A percentile compares a stretch with the other conserved stretches of the same genome.
Conservation (phyloP, 2,797 vertebrate genomes). For the Diceros bicornis region DNA sequence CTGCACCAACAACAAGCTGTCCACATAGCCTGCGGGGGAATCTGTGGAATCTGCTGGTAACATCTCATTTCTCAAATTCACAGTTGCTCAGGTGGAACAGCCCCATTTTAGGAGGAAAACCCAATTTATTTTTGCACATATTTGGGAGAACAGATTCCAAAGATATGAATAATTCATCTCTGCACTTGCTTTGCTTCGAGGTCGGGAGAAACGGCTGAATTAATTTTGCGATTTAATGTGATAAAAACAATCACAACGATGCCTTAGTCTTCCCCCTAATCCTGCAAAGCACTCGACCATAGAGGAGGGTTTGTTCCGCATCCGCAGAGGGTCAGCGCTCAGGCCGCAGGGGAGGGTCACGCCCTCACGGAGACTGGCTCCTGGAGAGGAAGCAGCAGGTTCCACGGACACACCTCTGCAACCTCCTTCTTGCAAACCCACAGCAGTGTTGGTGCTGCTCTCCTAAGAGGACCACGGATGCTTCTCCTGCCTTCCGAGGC, state of each 20-base stretch:
- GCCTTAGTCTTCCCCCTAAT: not conserved
- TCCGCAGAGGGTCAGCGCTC: not conserved
- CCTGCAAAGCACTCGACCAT: accelerated
- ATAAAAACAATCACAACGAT: not conserved
- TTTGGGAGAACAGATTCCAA: slow-evolving; percentile 59
- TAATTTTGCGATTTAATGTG: slow-evolving; percentile 48
- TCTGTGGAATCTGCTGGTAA: not conserved
- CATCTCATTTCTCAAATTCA: not conserved
- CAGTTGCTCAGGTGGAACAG: not conserved
- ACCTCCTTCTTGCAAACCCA: not conserved
- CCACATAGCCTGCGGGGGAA: not conserved
- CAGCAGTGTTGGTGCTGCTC: accelerated
- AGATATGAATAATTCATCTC: slow-evolving; percentile 60
- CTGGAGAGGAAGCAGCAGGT: not conserved
- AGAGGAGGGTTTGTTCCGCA: not conserved
- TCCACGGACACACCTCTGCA: accelerated
- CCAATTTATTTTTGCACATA: not conserved
- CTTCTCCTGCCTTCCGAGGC: not conserved
- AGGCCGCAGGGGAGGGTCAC: not conserved
- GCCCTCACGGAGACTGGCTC: not conserved
- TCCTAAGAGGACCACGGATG: not conserved
- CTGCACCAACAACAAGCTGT: accelerated
- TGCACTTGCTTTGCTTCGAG: not conserved
- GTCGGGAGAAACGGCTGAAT: slow-evolving; percentile 53
- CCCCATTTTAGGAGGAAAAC: not conserved